These are phyloP conservation scores for Echinarachnius parma DNA, from an alignment of 53 echinoderm and acorn worm species.

Conservation along the genomic window DNA sequence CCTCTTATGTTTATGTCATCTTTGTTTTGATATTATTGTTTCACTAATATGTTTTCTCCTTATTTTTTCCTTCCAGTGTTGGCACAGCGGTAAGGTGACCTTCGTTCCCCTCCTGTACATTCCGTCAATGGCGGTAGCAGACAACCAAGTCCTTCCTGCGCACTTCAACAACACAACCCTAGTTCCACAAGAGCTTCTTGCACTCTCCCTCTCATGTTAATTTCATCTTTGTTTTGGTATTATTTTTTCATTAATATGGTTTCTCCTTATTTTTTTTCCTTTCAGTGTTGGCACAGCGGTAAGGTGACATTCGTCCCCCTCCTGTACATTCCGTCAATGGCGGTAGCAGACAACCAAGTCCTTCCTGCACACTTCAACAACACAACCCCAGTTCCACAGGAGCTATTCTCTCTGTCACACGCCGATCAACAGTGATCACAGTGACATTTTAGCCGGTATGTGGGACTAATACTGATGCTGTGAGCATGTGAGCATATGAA, in stretches of 20 bases:
- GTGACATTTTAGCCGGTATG: too few species aligned
- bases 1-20: too few species aligned
- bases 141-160: constrained; percentile 30
- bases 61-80: constrained; percentile 55
- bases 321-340: constrained; percentile 63
- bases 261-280: neutral
- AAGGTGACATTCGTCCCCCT: constrained; percentile 79
- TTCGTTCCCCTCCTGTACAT: constrained; percentile 79
- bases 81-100: constrained; percentile 80
- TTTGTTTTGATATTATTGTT: too few species aligned
- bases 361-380: constrained; percentile 27
- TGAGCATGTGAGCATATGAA: too few species aligned
- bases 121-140: constrained; percentile 50
- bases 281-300: constrained; percentile 84
- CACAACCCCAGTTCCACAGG: constrained; percentile 44
- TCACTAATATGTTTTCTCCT: too few species aligned
- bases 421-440: too few species aligned
- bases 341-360: constrained; percentile 42
- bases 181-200: constrained; percentile 45
- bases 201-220: too few species aligned
- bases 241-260: too few species aligned
- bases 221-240: too few species aligned
- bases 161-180: constrained; percentile 27
- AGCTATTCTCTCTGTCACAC: constrained; percentile 49
- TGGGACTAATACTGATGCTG: too few species aligned